Conservation (phyloP, 2,113 vertebrate genomes). For the Amia ocellicauda region DNA sequence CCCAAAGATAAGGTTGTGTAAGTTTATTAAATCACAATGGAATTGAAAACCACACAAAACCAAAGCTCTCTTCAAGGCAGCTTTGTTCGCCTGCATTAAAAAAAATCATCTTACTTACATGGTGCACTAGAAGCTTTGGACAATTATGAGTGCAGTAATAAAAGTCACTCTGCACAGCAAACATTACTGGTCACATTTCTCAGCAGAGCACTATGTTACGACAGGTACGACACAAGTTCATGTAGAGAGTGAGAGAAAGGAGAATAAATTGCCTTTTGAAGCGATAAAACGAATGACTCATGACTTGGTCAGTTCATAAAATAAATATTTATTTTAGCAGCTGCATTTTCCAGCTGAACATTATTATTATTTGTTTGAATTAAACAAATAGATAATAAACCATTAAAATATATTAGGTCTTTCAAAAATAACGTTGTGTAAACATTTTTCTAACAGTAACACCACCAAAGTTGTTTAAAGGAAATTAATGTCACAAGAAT, state of each 20-base stretch:
- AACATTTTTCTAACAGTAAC: conserved; percentile 24
- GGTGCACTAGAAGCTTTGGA: conserved; percentile 52
- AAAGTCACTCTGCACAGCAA: conserved; percentile 74
- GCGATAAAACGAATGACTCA: conserved; percentile 48
- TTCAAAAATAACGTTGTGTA: conserved; percentile 60
- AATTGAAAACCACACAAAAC: conserved; percentile 44
- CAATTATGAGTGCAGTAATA: conserved; percentile 71
- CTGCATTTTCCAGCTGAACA: conserved; percentile 78
- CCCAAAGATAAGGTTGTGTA: conserved; percentile 52
- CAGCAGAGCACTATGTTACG: conserved; percentile 80
- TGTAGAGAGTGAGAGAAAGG: conserved; percentile 34
- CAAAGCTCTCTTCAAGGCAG: conserved; percentile 56
- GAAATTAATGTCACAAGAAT: conserved; percentile 30
- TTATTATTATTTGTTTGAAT: conserved; percentile 36
- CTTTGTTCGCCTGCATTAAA: conserved; percentile 63
- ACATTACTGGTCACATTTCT: conserved; percentile 54
- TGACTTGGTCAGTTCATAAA: conserved; percentile 50
- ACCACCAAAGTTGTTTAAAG: conserved; percentile 34
- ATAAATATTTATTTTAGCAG: conserved; percentile 75
- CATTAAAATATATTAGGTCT: conserved; percentile 10
- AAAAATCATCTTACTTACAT: conserved; percentile 51
- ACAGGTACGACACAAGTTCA: conserved; percentile 68
- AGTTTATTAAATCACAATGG: conserved; percentile 44
- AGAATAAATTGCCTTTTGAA: conserved; percentile 35
- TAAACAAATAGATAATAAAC: conserved; percentile 24